Evolutionary conservation across 2,113 vertebrate species (phyloP).

Genomic region (Pongo pygmaeus): DNA sequence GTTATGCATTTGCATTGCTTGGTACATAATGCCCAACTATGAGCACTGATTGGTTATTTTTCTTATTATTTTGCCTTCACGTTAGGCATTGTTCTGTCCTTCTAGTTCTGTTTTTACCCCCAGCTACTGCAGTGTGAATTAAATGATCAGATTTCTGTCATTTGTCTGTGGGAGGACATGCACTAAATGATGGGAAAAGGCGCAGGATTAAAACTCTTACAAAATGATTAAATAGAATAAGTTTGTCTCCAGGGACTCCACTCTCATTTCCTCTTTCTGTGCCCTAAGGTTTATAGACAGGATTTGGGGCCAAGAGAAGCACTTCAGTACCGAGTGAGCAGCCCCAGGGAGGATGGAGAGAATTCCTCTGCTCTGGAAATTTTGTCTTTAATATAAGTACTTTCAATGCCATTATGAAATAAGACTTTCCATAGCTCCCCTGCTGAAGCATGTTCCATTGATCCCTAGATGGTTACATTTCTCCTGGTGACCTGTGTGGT

Average conservation of each 20-base stretch:
- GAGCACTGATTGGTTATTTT: neutral
- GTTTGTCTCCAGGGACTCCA: neutral
- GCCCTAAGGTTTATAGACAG: neutral
- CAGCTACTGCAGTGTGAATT: neutral
- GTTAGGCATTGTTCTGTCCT: neutral
- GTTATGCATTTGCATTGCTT: neutral
- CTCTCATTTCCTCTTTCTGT: neutral
- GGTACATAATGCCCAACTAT: rapidly evolving
- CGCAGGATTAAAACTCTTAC: neutral
- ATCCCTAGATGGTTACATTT: neutral
- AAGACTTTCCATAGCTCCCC: constrained; percentile 48
- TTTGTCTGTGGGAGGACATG: neutral
- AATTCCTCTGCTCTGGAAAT: neutral
- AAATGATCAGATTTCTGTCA: neutral
- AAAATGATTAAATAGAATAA: neutral
- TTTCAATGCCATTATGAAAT: constrained; percentile 11
- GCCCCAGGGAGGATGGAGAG: neutral
- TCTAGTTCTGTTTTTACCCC: neutral
- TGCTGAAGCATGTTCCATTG: neutral
- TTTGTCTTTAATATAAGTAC: constrained; percentile 23
- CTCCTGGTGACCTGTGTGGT: constrained; percentile 1
- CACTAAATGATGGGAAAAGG: neutral
- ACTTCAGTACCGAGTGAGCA: neutral
- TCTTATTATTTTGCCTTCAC: neutral
- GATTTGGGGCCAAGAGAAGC: neutral